Conservation (phyloP, 2,888 invertebrate species). For the Gymnosoma rotundatum region DNA sequence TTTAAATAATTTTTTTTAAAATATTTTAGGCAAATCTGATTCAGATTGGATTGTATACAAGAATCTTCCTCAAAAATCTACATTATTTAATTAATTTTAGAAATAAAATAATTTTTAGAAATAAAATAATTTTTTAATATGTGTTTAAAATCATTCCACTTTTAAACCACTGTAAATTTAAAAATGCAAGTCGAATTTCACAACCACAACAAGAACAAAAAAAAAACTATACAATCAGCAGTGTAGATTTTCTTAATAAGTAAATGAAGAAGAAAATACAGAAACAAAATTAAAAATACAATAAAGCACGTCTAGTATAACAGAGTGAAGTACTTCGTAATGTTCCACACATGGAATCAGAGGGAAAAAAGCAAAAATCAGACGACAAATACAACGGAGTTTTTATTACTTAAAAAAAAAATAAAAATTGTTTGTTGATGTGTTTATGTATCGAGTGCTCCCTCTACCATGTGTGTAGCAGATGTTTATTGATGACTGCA, state of each 20-base stretch:
- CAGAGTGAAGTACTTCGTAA: constrained; percentile 18
- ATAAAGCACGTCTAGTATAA: constrained; percentile 57
- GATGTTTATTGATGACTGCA: constrained; percentile 65
- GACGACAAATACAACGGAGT: constrained; percentile 45
- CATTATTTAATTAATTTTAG: too few species aligned
- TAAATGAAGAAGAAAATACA: constrained; percentile 49
- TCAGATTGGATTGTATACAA: too few species aligned
- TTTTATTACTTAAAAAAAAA: constrained; percentile 39
- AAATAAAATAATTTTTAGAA: too few species aligned
- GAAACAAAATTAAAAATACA: constrained; percentile 38
- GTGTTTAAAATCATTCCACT: neutral
- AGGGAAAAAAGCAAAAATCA: constrained; percentile 44
- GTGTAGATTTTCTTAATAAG: constrained; percentile 42
- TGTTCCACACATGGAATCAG: constrained; percentile 21
- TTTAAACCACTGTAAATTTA: constrained; percentile 28
- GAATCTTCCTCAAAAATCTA: too few species aligned
- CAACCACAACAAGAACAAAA: constrained; percentile 23
- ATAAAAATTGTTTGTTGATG: constrained; percentile 16
- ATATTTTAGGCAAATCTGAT: too few species aligned
- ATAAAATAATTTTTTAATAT: too few species aligned
- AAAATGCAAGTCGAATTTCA: constrained; percentile 42
- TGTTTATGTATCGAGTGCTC: constrained; percentile 24
- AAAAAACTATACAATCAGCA: constrained; percentile 29
- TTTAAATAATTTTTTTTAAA: too few species aligned
- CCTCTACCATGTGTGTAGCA: constrained; percentile 58